A percentile compares a stretch with the other conserved stretches of the same genome.
Conservation (phyloP, 1,140 invertebrate species). For the Diuraphis noxia region DNA sequence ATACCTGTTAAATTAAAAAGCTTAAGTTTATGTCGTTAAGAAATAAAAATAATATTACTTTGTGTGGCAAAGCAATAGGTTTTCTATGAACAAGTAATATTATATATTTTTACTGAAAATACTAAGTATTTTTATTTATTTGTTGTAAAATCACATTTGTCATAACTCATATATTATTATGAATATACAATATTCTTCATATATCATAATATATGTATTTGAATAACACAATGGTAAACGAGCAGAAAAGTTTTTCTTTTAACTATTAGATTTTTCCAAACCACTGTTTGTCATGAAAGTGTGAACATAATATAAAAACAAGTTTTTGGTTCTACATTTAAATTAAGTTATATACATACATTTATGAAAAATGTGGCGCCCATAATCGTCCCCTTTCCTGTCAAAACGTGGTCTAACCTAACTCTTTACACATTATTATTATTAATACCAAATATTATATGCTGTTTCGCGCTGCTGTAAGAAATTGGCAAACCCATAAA, state of each 20-base stretch:
- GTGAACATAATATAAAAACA: background rate
- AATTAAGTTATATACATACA: background rate
- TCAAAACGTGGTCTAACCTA: background rate
- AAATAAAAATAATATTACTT: background rate
- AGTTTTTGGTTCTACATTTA: background rate
- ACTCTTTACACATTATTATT: background rate
- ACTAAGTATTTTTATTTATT: background rate
- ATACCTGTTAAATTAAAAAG: background rate
- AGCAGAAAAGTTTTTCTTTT: conserved; percentile 16
- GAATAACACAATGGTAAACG: background rate
- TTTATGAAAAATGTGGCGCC: conserved; percentile 4
- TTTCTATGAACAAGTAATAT: background rate
- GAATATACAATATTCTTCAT: background rate
- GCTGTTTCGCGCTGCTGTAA: background rate
- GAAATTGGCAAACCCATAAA: background rate
- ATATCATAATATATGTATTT: background rate
- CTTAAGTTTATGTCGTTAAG: background rate
- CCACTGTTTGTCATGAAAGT: background rate
- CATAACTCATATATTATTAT: background rate
- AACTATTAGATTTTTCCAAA: background rate
- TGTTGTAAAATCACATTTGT: background rate
- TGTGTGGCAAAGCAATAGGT: background rate
- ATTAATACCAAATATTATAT: background rate
- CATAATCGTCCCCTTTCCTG: background rate
- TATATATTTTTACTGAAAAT: background rate